A percentile compares a stretch with the other conserved stretches of the same genome.
Evolutionary conservation across 2,797 vertebrate genomes (phyloP).

Genomic region (Agapornis canus): DNA sequence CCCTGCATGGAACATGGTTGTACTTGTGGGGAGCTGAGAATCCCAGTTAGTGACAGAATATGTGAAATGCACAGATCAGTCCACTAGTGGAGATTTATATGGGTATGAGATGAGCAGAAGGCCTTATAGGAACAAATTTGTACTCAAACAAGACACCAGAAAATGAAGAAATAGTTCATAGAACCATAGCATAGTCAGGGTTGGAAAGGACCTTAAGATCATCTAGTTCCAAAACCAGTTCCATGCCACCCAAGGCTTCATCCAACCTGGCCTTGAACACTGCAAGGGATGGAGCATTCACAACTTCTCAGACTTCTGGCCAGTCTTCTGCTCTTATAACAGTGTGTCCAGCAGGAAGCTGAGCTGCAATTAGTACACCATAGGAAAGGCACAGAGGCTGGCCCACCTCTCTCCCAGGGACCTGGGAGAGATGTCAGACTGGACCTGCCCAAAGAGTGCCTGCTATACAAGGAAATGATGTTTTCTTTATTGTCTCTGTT

Average conservation of each 20-base stretch:
- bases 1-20: not conserved
- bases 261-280: too few relatives aligned
- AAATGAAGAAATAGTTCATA: not conserved
- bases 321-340: not conserved
- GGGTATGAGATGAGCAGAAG: not conserved
- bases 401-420: not conserved
- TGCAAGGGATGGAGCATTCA: too few relatives aligned
- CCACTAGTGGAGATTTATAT: not conserved
- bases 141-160: not conserved
- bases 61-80: not conserved
- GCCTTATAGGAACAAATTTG: not conserved
- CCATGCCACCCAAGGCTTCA: too few relatives aligned
- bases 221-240: too few relatives aligned
- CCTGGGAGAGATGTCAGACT: not conserved
- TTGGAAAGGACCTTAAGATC: too few relatives aligned
- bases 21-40: not conserved
- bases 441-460: not conserved
- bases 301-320: not conserved
- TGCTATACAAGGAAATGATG: not conserved
- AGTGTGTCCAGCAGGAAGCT: not conserved
- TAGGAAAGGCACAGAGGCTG: not conserved
- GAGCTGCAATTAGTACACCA: not conserved
- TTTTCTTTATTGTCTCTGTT: not conserved
- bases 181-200: too few relatives aligned
- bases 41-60: fast-evolving